These are phyloP conservation scores for Mobula birostris DNA, from an alignment of 2,113 vertebrate genomes.

Conservation along the genomic window DNA sequence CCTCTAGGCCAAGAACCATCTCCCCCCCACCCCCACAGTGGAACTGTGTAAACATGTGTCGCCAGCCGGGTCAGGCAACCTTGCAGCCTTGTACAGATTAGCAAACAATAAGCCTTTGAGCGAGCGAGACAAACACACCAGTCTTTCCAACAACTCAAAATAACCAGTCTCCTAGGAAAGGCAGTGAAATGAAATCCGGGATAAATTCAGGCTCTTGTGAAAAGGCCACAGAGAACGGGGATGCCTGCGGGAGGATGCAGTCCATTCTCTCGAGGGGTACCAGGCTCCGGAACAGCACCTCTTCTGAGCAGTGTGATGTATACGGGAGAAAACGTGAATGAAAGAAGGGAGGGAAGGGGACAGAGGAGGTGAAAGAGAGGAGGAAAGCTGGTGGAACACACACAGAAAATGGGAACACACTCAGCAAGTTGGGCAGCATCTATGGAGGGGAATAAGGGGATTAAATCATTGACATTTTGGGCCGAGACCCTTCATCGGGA, in stretches of 20 bases:
- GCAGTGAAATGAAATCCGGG: neutral
- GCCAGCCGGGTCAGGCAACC: neutral
- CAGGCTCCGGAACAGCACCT: too few species aligned
- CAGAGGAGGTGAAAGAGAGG: neutral
- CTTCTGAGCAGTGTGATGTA: too few species aligned
- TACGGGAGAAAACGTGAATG: neutral
- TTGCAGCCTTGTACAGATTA: neutral
- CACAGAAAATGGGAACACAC: too few species aligned
- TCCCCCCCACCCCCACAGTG: neutral
- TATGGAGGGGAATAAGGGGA: too few species aligned
- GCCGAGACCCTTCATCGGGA: too few species aligned
- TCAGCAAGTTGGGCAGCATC: too few species aligned
- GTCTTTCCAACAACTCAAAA: neutral
- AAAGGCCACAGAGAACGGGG: neutral
- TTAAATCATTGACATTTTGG: too few species aligned
- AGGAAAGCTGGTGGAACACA: too few species aligned
- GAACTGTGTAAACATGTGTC: neutral
- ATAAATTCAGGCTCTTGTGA: neutral
- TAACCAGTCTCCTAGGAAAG: neutral
- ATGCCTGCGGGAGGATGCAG: neutral
- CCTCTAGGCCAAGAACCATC: neutral
- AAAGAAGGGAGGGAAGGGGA: neutral
- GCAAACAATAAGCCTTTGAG: constrained; percentile 11
- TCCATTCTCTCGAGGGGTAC: neutral
- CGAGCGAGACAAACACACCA: neutral